Evolutionary conservation across 1,140 invertebrate genomes (phyloP), one percentile per base, ranked within the genome.

Genomic region (Pogonomyrmex californicus): DNA sequence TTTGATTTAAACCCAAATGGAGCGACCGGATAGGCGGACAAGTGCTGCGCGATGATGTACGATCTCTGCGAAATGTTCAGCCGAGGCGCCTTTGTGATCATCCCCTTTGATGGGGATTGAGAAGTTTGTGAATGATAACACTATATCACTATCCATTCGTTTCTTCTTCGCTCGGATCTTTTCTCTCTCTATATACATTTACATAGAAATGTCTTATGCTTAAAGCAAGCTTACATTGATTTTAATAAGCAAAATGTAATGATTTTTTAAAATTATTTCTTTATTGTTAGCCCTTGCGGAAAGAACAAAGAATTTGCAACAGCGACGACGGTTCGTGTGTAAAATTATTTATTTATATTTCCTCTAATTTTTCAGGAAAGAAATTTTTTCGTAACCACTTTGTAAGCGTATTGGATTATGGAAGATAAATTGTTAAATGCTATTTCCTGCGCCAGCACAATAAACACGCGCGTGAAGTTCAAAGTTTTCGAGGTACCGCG

Each of bases 1-100:
- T 92, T 92, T 91, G 91, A 91, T 92, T 91, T 90, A 91, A 90
- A 71, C 91, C 85, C 86, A 85, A 91, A 90, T 83, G 89, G 82
- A 88, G 89, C 88, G 87, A 88, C 82, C 91, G 90, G 63, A 91
- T 89, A 91, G 90, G 91, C 87, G 88, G 86, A 91, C 86, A 90
- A 91, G 86, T 87, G 86, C 66, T 86, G 81, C 88, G 41, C 86
- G 68, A 91, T 91, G 89, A 91, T 91, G 89, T 91, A 91, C 89
- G 89, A 91, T 75, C 89, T 77, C 62, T 81, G 89, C 88, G 86
- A 91, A 90, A 90, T 90, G 65, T 81, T 86, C 89, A 47, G 85
- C 23, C 51, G 51, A 65, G 23, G 44, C 79, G 33, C 70, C 54
- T 83, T 83, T 83, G 79, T 83, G 77, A 79, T 82, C 85, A 54